Percentiles rank a stretch among this genome's conserved stretches.
phyloP scores from a whole-genome alignment of 2,113 vertebrate genomes.

The Bubo scandiacus region DNA sequence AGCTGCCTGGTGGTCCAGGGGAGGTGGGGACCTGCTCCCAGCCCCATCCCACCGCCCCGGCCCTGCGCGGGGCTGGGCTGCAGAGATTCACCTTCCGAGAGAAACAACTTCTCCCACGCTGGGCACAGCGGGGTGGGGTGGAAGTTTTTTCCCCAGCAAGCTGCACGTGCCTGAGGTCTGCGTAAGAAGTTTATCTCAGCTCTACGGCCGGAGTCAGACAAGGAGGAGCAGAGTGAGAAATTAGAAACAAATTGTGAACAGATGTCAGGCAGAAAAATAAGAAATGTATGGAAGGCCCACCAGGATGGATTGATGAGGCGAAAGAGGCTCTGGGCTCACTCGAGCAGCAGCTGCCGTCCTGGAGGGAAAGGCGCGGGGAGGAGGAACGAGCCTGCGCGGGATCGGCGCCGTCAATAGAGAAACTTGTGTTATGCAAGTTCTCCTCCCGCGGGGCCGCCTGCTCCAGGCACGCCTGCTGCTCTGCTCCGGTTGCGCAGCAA shows the following conservation, averaged over 20 bases:
- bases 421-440: not conserved
- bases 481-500: not conserved
- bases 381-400: not conserved
- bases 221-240: not conserved
- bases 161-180: not conserved
- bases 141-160: not conserved
- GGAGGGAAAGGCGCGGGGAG: not conserved
- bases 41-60: accelerated
- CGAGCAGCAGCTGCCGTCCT: not conserved
- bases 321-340: not conserved
- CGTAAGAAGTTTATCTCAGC: not conserved
- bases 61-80: not conserved
- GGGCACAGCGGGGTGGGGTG: not conserved
- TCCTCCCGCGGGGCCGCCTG: not conserved
- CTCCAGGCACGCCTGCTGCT: not conserved
- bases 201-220: accelerated
- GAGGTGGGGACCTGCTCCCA: not conserved
- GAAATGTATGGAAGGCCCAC: not conserved
- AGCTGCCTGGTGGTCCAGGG: not conserved
- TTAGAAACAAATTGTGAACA: not conserved
- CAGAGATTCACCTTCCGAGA: not conserved
- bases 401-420: not conserved
- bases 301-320: not conserved
- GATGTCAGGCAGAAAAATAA: not conserved
- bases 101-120: accelerated